Percentiles rank a stretch among this genome's conserved stretches.
Evolutionary conservation across 2,888 invertebrate species (phyloP).

Genomic region (Pammene fasciana): DNA sequence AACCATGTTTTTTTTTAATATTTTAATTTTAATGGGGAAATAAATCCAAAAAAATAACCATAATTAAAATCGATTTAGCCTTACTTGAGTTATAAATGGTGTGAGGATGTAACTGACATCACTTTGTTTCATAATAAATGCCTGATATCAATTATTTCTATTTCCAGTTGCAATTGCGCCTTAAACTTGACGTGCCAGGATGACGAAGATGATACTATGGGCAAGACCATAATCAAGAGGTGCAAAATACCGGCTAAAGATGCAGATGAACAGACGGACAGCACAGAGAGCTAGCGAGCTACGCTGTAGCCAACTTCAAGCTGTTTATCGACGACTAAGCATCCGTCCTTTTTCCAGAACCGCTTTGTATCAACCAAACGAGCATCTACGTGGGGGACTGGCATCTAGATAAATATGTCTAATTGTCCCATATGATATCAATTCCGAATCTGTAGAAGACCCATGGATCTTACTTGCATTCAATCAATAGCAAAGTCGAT

Average conservation of each 20-base stretch:
- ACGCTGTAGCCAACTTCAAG: neutral
- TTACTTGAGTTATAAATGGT: too few species aligned
- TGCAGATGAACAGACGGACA: neutral
- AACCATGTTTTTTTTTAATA: too few species aligned
- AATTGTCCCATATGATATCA: too few species aligned
- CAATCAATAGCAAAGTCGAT: too few species aligned
- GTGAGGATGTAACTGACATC: neutral
- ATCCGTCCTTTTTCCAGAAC: neutral
- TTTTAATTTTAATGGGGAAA: too few species aligned
- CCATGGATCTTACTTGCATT: too few species aligned
- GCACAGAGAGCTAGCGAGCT: conserved; percentile 48
- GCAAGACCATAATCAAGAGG: conserved; percentile 47
- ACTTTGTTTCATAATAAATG: neutral
- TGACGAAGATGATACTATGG: conserved; percentile 48
- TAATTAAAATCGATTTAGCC: too few species aligned
- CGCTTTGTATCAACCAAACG: neutral
- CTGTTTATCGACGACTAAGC: conserved; percentile 7
- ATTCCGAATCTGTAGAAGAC: too few species aligned
- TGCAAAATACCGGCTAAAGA: conserved; percentile 47
- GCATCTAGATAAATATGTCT: too few species aligned
- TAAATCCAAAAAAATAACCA: too few species aligned
- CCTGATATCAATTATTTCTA: conserved; percentile 23
- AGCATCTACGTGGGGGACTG: neutral
- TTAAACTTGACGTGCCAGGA: conserved; percentile 46
- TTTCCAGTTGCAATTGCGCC: conserved; percentile 60